Percentiles rank a stretch among this genome's conserved stretches.
Evolutionary conservation across 2,113 vertebrate species (phyloP).

Genomic region (Dasyurus viverrinus): DNA sequence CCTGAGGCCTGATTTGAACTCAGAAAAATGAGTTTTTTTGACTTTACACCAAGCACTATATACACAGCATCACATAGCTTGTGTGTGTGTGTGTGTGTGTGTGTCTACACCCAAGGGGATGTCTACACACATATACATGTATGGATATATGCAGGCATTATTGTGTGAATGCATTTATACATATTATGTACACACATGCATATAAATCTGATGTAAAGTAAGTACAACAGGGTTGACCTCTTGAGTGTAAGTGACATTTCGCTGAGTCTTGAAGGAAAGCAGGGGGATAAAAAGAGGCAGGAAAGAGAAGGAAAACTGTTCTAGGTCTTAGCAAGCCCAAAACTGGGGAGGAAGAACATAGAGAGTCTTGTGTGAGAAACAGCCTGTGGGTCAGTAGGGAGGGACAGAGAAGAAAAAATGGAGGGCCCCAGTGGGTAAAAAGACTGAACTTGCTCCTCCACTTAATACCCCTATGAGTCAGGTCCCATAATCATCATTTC

Average conservation of each 20-base stretch:
- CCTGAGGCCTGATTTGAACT: too few relatives aligned
- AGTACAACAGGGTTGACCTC: background rate
- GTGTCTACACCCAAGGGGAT: too few relatives aligned
- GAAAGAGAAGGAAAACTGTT: background rate
- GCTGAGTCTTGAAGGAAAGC: background rate
- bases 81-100: too few relatives aligned
- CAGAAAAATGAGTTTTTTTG: too few relatives aligned
- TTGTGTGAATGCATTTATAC: too few relatives aligned
- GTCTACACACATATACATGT: too few relatives aligned
- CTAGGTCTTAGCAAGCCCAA: background rate
- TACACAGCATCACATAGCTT: too few relatives aligned
- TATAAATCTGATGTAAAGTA: background rate
- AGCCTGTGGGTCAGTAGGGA: background rate
- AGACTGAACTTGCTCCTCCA: background rate
- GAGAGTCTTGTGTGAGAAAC: background rate
- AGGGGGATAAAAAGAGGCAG: background rate
- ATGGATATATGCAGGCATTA: too few relatives aligned
- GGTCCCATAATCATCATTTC: too few relatives aligned
- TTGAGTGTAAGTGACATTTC: background rate
- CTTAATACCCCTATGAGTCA: too few relatives aligned
- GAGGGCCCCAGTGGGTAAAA: background rate
- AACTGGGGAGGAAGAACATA: background rate
- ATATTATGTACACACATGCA: too few relatives aligned
- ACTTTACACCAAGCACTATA: too few relatives aligned
- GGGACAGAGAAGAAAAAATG: background rate